Evolutionary conservation across 2,888 invertebrate species (phyloP), one percentile per base, ranked within the genome.

Genomic region (Coecobrya sp.): DNA sequence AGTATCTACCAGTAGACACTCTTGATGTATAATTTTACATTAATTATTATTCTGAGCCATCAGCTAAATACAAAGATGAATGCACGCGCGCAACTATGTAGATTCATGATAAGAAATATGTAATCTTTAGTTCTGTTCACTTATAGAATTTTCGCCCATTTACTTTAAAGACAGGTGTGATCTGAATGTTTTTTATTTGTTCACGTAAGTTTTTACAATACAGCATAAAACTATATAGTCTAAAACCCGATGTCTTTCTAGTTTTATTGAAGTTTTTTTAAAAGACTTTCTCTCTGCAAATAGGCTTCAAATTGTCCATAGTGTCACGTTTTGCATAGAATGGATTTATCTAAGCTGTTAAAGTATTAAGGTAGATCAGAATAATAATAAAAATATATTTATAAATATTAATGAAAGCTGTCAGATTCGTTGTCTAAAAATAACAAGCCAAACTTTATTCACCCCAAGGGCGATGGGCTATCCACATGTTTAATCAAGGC

Each of bases 341-440:
- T 76, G 73, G 49, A 55, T 30, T n/a, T 49, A n/a, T 86, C 36
- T 70, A 73, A 22, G 55, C 55, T 86, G 49, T 55, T 49, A 86
- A 70, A 55, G n/a, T 70, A 30, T 11, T 70, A 25, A n/a, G 49
- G 45, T 11, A 85, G 68, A 85, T 85, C 27, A 49, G 62, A 65
- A 27, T 45, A 4, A 65, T 65, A 62, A 65, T 25, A 84, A 84
- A n/a, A 84, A 65, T 84, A 84, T 65, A 84, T 45, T 25, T 84
- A 36, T 81, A 59, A 84, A 49, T 45, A 22, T 55, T 86, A 86
- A 27, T 88, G 87, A 88, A 88, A 88, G 87, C 79, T 79, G 62
- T 76, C 42, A 76, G 65, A 79, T 88, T 88, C 87, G 87, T 79
- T 79, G 87, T 62, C 45, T 27, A 49, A 59, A 85, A 65, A 70